Conservation (phyloP, 2,888 invertebrate species). For the Nomada ferruginata region DNA sequence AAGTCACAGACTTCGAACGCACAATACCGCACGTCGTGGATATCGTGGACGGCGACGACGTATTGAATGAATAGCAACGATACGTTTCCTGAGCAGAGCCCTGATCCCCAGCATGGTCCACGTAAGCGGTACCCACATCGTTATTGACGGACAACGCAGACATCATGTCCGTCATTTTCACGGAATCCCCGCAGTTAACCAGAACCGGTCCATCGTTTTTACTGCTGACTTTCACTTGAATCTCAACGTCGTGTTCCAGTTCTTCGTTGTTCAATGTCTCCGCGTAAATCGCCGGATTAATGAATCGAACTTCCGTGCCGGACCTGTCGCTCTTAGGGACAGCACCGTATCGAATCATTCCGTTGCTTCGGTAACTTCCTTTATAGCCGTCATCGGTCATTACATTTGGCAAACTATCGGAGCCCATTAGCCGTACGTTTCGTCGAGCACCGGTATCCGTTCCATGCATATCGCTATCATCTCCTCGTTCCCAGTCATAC, state of each 20-base stretch:
- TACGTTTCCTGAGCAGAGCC: conserved; percentile 66
- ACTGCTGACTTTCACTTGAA: conserved; percentile 46
- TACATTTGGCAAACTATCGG: conserved; percentile 9
- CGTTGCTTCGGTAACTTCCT: conserved; percentile 19
- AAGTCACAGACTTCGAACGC: conserved; percentile 52
- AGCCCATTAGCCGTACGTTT: neutral
- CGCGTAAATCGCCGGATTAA: conserved; percentile 87
- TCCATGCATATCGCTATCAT: conserved; percentile 23
- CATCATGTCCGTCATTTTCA: conserved; percentile 58
- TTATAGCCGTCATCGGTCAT: conserved; percentile 1
- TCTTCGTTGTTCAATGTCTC: conserved; percentile 85
- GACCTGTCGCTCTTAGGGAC: conserved; percentile 53
- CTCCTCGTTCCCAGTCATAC: conserved; percentile 60
- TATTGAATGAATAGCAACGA: conserved; percentile 70
- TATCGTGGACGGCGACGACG: conserved; percentile 53
- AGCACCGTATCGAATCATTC: conserved; percentile 9
- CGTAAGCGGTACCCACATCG: conserved; percentile 20
- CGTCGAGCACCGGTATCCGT: neutral
- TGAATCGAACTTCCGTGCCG: conserved; percentile 82
- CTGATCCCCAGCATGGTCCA: conserved; percentile 52
- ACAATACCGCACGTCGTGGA: conserved; percentile 42
- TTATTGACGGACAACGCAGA: conserved; percentile 49
- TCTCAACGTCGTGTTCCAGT: conserved; percentile 59
- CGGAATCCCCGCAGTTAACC: conserved; percentile 75
- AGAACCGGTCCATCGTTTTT: conserved; percentile 34